These are phyloP conservation scores for Brachionus rubens DNA, from an alignment of 1,140 invertebrate genomes.

Conservation along the genomic window DNA sequence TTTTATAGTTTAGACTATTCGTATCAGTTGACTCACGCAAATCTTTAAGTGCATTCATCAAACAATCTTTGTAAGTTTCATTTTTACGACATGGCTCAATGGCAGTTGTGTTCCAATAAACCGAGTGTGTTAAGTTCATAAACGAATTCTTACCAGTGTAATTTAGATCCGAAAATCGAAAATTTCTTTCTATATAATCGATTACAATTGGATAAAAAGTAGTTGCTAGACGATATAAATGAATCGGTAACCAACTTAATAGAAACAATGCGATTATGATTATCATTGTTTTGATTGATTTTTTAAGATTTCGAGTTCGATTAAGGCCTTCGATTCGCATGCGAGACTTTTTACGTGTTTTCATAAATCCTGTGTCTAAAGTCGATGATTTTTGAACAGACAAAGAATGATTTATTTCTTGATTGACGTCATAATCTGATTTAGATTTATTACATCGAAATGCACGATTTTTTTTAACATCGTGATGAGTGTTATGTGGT, in stretches of 20 bases:
- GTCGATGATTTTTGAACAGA: neutral
- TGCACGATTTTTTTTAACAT: neutral
- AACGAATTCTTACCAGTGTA: constrained; percentile 48
- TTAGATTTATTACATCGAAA: neutral
- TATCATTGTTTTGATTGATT: constrained; percentile 59
- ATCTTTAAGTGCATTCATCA: constrained; percentile 22
- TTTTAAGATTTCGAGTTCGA: constrained; percentile 37
- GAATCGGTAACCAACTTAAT: constrained; percentile 63
- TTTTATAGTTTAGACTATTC: neutral
- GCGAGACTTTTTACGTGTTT: neutral
- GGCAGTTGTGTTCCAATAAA: neutral
- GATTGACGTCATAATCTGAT: neutral
- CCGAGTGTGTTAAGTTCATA: neutral
- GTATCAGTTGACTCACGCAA: neutral
- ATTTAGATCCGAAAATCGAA: constrained; percentile 50
- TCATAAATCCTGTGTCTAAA: neutral
- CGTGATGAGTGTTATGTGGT: neutral
- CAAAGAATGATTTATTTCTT: neutral
- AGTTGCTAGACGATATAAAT: constrained; percentile 62
- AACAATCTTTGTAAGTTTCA: constrained; percentile 1
- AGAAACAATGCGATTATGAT: constrained; percentile 62
- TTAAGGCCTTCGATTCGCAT: constrained; percentile 39
- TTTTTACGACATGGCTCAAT: constrained; percentile 8
- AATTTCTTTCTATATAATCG: constrained; percentile 49
- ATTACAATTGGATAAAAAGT: constrained; percentile 61